Percentiles rank a stretch among this genome's conserved stretches.
Evolutionary conservation across 2,113 vertebrate species (phyloP).

Genomic region (Piaya cayana): DNA sequence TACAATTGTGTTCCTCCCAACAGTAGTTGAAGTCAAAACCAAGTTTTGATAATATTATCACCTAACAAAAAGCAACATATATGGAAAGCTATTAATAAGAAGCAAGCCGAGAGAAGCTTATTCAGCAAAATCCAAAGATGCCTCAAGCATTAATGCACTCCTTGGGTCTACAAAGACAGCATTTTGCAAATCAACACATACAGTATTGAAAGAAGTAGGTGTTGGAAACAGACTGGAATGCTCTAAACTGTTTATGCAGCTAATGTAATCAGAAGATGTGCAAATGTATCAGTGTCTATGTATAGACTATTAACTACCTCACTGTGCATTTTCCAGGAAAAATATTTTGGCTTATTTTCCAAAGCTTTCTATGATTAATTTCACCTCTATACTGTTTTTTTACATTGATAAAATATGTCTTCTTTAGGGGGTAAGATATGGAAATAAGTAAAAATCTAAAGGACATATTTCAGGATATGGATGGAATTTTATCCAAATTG

Average conservation of each 20-base stretch:
- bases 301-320: constrained; percentile 73
- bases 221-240: constrained; percentile 47
- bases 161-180: neutral
- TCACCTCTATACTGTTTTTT: neutral
- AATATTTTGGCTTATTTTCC: constrained; percentile 20
- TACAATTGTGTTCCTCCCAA: neutral
- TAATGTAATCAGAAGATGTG: neutral
- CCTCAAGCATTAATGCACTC: neutral
- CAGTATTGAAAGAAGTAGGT: neutral
- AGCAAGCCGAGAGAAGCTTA: neutral
- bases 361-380: constrained; percentile 21
- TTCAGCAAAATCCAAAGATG: neutral
- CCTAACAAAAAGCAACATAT: neutral
- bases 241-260: neutral
- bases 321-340: constrained; percentile 49
- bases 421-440: constrained; percentile 3
- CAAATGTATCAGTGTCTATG: constrained; percentile 2
- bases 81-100: neutral
- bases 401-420: neutral
- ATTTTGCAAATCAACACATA: neutral
- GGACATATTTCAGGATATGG: neutral
- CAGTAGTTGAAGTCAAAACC: neutral
- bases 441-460: constrained; percentile 7
- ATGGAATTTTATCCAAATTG: neutral
- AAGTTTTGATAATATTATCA: neutral